A percentile compares a stretch with the other conserved stretches of the same genome.
Conservation (phyloP, 2,113 vertebrate species). For the Podocnemis expansa region DNA sequence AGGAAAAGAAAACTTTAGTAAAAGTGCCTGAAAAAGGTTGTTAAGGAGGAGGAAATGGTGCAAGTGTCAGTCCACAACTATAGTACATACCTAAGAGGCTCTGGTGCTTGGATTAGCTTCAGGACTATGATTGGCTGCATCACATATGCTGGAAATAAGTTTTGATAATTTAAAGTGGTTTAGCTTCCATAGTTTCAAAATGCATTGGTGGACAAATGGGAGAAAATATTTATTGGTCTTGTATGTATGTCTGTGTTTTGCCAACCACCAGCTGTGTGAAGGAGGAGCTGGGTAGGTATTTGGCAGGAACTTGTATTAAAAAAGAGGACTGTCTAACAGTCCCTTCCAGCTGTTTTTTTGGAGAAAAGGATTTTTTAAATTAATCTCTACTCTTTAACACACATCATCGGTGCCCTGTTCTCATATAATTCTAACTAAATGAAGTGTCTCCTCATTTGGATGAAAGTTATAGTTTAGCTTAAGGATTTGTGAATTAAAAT, state of each 20-base stretch:
- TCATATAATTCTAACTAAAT: not conserved
- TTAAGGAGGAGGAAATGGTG: not conserved
- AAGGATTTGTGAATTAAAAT: not conserved
- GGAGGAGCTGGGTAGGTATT: not conserved
- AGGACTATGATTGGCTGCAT: not conserved
- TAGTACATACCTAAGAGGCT: not conserved
- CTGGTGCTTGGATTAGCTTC: not conserved
- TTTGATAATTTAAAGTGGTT: conserved; percentile 18
- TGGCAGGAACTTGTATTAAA: not conserved
- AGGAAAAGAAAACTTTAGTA: not conserved
- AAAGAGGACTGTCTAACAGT: not conserved
- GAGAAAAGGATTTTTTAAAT: not conserved
- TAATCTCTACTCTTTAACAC: not conserved
- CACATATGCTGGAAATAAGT: not conserved
- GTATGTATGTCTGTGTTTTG: not conserved
- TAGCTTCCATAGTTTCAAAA: not conserved
- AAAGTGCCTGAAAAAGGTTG: not conserved
- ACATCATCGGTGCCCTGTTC: not conserved
- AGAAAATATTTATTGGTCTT: not conserved
- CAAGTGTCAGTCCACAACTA: not conserved
- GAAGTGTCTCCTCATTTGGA: not conserved
- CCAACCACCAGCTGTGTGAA: not conserved
- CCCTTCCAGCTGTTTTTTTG: not conserved
- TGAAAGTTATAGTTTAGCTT: not conserved
- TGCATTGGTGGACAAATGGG: not conserved